Evolutionary conservation across 2,797 vertebrate species (phyloP).

Genomic region (Ficedula albicollis): DNA sequence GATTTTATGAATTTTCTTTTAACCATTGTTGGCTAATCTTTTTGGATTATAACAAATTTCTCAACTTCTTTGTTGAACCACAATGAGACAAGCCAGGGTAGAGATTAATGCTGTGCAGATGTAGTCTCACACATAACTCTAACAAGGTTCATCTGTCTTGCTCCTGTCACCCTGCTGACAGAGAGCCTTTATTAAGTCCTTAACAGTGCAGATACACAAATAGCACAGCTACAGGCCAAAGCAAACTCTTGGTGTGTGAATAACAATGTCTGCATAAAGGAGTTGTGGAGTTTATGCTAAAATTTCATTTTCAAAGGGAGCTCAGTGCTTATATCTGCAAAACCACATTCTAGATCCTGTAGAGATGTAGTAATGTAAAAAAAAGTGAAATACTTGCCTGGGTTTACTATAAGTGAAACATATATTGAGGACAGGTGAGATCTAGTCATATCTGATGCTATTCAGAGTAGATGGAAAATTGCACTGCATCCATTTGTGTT

Average conservation of each 20-base stretch:
- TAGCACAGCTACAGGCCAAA: background rate
- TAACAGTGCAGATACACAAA: background rate
- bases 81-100: background rate
- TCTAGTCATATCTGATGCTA: background rate
- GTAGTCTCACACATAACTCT: background rate
- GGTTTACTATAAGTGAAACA: background rate
- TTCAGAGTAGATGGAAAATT: background rate
- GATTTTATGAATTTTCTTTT: background rate
- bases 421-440: background rate
- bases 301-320: background rate
- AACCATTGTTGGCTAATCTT: background rate
- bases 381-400: background rate
- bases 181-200: background rate
- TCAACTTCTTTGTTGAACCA: background rate
- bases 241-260: background rate
- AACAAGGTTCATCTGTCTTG: background rate
- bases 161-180: background rate
- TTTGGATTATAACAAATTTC: background rate
- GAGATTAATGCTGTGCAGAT: constrained; percentile 8
- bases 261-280: background rate
- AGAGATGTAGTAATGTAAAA: background rate
- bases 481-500: background rate
- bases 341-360: background rate
- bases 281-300: background rate
- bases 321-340: background rate